Evolutionary conservation across 2,888 invertebrate species (phyloP).

Genomic region (Coleophora deauratella): DNA sequence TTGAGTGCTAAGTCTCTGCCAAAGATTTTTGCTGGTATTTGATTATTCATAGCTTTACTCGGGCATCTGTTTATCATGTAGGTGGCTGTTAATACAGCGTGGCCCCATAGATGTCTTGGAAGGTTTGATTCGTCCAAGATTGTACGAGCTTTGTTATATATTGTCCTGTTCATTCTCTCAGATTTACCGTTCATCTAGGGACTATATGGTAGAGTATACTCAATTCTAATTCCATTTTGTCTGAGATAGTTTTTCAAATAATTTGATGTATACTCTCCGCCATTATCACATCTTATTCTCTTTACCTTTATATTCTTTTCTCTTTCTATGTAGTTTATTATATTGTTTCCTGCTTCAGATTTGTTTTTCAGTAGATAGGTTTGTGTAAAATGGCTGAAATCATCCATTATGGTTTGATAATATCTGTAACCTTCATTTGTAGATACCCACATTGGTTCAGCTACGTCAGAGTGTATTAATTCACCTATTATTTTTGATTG

Average conservation of each 20-base stretch:
- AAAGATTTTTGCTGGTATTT: conserved; percentile 4
- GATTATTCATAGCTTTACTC: no score
- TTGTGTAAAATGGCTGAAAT: conserved; percentile 16
- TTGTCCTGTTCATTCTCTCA: neutral
- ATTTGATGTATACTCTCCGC: no score
- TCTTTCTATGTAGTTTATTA: no score
- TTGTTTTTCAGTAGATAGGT: conserved; percentile 12
- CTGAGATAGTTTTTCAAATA: conserved; percentile 3
- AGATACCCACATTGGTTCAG: conserved; percentile 13
- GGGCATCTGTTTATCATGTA: conserved; percentile 16
- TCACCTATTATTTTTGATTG: conserved; percentile 9
- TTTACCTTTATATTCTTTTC: no score
- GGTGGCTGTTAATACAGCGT: conserved; percentile 11
- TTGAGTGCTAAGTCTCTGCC: conserved; percentile 1
- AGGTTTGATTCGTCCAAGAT: conserved; percentile 9
- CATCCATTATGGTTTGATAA: conserved; percentile 14
- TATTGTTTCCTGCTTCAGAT: no score
- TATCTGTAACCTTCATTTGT: conserved; percentile 13
- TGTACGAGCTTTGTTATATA: neutral
- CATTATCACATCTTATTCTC: no score
- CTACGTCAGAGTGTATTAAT: conserved; percentile 14
- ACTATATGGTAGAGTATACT: conserved; percentile 7
- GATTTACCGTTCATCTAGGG: conserved; percentile 1
- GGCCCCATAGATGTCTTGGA: conserved; percentile 15
- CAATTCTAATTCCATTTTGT: conserved; percentile 7